phyloP scores from a whole-genome alignment of 2,113 vertebrate species.

The Hippocampus zosterae region DNA sequence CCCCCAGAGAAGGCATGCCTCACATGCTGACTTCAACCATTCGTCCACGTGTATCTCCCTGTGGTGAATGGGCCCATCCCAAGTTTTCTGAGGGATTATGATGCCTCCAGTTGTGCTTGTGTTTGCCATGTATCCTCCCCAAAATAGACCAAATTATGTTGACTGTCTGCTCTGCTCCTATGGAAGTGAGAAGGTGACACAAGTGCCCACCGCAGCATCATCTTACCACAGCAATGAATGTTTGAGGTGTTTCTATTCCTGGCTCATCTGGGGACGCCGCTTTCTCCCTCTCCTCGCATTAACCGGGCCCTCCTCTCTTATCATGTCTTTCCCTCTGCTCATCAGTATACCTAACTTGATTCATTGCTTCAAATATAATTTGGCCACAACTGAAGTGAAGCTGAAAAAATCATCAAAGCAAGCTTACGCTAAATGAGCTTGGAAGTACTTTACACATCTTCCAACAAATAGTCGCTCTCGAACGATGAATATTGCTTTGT shows the following conservation, averaged over 20 bases:
- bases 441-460: not conserved
- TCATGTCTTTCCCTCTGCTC: not conserved
- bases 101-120: slow-evolving; percentile 38
- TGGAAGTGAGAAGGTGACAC: slow-evolving; percentile 21
- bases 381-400: not conserved
- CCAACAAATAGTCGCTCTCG: not conserved
- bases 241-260: slow-evolving; percentile 45
- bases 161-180: slow-evolving; percentile 32
- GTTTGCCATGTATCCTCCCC: slow-evolving; percentile 45
- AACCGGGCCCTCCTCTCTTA: slow-evolving; percentile 12
- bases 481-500: not conserved
- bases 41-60: slow-evolving; percentile 15
- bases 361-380: slow-evolving; percentile 2
- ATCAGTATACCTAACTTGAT: not conserved
- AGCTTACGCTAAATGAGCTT: not conserved
- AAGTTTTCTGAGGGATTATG: slow-evolving; percentile 49
- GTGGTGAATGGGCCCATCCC: slow-evolving; percentile 44
- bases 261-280: slow-evolving; percentile 12
- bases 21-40: not conserved
- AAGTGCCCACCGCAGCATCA: not conserved
- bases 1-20: too few relatives aligned
- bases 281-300: slow-evolving; percentile 2
- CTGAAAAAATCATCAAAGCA: slow-evolving; percentile 1
- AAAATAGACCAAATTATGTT: slow-evolving; percentile 53
- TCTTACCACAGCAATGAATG: slow-evolving; percentile 26